Evolutionary conservation across 1,140 invertebrate genomes (phyloP).

Genomic region (Holotrichia oblita): DNA sequence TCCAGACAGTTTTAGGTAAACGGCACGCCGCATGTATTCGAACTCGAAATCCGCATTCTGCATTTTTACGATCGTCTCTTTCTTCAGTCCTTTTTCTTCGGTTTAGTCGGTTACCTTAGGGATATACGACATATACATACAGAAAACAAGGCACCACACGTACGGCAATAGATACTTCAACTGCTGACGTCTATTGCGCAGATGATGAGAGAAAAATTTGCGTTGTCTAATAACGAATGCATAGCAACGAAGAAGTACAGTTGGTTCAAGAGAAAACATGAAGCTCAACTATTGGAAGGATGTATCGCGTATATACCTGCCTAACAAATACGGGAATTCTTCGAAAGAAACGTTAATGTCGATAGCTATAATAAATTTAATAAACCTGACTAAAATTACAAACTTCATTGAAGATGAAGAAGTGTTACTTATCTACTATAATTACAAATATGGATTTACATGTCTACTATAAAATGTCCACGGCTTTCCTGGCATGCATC

Average conservation of each 20-base stretch:
- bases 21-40: constrained; percentile 25
- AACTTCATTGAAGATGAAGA: neutral
- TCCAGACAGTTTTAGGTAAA: constrained; percentile 35
- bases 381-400: neutral
- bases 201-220: constrained; percentile 33
- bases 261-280: constrained; percentile 11
- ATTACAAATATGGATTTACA: too few relatives aligned
- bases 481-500: too few relatives aligned
- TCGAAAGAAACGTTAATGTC: constrained; percentile 10
- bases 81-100: neutral
- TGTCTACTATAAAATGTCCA: too few relatives aligned
- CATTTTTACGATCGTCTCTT: constrained; percentile 23
- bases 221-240: constrained; percentile 34
- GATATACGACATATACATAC: neutral
- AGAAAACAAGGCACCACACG: constrained; percentile 26
- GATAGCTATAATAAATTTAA: constrained; percentile 28
- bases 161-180: constrained; percentile 36
- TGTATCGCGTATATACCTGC: neutral
- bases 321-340: constrained; percentile 9
- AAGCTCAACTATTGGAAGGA: neutral
- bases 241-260: constrained; percentile 31
- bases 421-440: too few relatives aligned
- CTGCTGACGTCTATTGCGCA: constrained; percentile 31
- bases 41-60: constrained; percentile 32
- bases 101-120: neutral